Percentiles rank a stretch among this genome's conserved stretches.
phyloP scores from a whole-genome alignment of 2,888 invertebrate species.

The Craniophora ligustri region DNA sequence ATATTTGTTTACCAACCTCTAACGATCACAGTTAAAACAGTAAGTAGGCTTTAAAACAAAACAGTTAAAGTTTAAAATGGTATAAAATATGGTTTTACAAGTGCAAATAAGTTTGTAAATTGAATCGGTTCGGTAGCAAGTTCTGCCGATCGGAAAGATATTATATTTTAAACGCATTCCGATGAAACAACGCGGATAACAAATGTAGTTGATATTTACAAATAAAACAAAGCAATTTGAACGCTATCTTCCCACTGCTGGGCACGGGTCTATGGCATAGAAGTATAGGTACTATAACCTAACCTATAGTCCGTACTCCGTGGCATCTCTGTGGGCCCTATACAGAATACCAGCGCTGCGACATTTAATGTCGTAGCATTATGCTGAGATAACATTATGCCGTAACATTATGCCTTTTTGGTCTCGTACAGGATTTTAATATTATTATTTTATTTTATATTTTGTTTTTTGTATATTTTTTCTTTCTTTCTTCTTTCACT shows the following conservation, averaged over 20 bases:
- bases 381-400: too few species aligned
- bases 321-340: too few species aligned
- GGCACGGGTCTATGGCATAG: too few species aligned
- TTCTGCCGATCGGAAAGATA: slow-evolving; percentile 81
- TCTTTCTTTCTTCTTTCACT: too few species aligned
- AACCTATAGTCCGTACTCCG: too few species aligned
- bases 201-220: slow-evolving; percentile 49
- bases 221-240: slow-evolving; percentile 31
- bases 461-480: too few species aligned
- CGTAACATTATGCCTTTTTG: too few species aligned
- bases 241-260: slow-evolving; percentile 9
- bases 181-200: slow-evolving; percentile 67
- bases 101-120: slow-evolving; percentile 16
- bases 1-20: slow-evolving; percentile 45
- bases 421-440: too few species aligned
- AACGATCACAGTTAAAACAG: not conserved
- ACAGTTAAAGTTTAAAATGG: slow-evolving; percentile 29
- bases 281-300: too few species aligned
- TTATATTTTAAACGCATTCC: slow-evolving; percentile 78
- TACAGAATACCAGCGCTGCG: too few species aligned
- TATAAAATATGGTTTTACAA: not conserved
- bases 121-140: slow-evolving; percentile 75
- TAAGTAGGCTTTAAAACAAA: not conserved
- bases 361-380: too few species aligned
- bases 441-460: too few species aligned